These are phyloP conservation scores for Sciurus vulgaris DNA, from an alignment of 2,797 vertebrate genomes.

Conservation along the genomic window DNA sequence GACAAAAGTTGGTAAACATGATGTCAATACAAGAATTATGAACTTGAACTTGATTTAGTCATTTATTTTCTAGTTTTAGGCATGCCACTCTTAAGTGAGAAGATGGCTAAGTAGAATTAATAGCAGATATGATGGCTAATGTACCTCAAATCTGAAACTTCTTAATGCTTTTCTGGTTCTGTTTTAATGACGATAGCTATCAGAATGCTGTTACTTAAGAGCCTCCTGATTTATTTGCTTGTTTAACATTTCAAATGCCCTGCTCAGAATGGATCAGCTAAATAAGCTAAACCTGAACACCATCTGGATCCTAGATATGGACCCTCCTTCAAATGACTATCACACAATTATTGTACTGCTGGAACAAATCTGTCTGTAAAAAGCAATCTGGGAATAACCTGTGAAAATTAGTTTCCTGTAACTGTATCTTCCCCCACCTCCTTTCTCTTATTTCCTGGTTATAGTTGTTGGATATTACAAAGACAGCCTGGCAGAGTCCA, in stretches of 20 bases:
- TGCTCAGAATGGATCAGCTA: not conserved
- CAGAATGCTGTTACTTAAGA: not conserved
- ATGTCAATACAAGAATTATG: not conserved
- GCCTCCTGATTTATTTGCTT: not conserved
- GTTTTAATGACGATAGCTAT: not conserved
- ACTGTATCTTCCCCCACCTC: not conserved
- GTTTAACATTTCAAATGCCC: conserved; percentile 1
- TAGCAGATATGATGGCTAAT: not conserved
- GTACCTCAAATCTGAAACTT: not conserved
- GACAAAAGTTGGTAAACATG: not conserved
- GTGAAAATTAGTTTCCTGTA: not conserved
- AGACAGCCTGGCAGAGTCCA: not conserved
- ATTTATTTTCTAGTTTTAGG: not conserved
- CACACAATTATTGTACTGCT: not conserved
- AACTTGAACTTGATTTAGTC: not conserved
- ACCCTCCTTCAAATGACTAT: conserved; percentile 19
- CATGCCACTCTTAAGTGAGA: not conserved
- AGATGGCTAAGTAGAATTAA: not conserved
- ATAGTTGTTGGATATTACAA: not conserved
- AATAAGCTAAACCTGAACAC: not conserved
- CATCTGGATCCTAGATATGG: conserved; percentile 11
- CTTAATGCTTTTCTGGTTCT: not conserved
- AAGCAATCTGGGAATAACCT: not conserved
- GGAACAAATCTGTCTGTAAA: conserved; percentile 35
- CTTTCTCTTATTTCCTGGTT: not conserved